Conservation (phyloP, 2,888 invertebrate genomes). For the Ditula angustiorana region DNA sequence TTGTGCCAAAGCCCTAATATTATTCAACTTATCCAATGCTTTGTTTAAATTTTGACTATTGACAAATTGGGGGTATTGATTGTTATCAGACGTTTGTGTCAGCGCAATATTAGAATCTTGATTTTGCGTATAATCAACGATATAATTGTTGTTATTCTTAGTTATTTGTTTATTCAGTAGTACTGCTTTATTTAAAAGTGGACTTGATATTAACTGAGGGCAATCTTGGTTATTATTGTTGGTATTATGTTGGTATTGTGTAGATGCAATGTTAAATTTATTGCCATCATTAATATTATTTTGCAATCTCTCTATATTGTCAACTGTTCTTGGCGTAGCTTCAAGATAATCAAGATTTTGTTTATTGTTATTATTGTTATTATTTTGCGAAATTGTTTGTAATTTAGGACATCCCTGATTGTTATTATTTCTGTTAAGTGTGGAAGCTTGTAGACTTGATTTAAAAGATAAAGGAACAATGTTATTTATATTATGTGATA, state of each 20-base stretch:
- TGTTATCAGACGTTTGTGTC: background rate
- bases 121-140: background rate
- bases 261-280: background rate
- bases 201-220: constrained; percentile 17
- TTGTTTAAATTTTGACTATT: constrained; percentile 1
- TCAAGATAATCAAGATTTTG: background rate
- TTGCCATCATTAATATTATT: background rate
- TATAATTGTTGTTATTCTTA: background rate
- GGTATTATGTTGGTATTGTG: background rate
- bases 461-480: background rate
- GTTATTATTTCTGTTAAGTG: background rate
- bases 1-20: background rate
- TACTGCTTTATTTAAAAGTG: constrained; percentile 5
- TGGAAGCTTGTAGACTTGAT: background rate
- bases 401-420: constrained; percentile 17
- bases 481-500: background rate
- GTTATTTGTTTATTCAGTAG: constrained; percentile 7
- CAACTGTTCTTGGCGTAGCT: background rate
- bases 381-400: background rate
- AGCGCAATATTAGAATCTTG: constrained; percentile 1
- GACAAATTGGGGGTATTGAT: background rate
- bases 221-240: constrained; percentile 22
- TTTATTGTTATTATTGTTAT: background rate
- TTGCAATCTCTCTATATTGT: background rate
- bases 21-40: background rate